Evolutionary conservation across 1,140 invertebrate genomes (phyloP).

Genomic region (Euwallacea similis): DNA sequence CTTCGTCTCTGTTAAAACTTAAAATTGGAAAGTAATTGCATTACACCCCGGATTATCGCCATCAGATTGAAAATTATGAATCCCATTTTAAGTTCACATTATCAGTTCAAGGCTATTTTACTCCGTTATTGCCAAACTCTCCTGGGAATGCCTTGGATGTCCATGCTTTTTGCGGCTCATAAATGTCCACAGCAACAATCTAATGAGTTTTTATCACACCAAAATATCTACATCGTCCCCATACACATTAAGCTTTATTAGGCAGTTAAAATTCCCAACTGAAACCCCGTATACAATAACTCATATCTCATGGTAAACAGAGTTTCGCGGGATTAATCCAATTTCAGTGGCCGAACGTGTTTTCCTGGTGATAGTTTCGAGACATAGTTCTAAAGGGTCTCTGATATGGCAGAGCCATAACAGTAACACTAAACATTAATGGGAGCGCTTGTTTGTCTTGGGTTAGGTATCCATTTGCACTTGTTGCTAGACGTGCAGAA

Average conservation of each 20-base stretch:
- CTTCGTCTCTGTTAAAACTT: conserved; percentile 42
- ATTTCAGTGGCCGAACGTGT: conserved; percentile 27
- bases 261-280: conserved; percentile 31
- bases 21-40: conserved; percentile 38
- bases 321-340: conserved; percentile 24
- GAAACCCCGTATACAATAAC: conserved; percentile 14
- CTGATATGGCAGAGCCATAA: conserved; percentile 17
- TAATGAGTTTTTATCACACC: conserved; percentile 23
- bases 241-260: conserved; percentile 32
- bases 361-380: conserved; percentile 21
- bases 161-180: background rate
- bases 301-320: conserved; percentile 28
- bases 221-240: conserved; percentile 19
- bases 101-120: background rate
- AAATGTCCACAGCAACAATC: conserved; percentile 17
- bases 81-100: background rate
- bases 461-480: conserved; percentile 8
- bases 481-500: conserved; percentile 9
- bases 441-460: background rate
- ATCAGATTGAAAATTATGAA: conserved; percentile 27
- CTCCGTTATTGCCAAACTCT: background rate
- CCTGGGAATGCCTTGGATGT: background rate
- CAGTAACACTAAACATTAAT: conserved; percentile 31
- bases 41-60: conserved; percentile 20
- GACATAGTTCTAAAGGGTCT: conserved; percentile 4